Evolutionary conservation across 2,113 vertebrate genomes (phyloP).

Genomic region (Alethe diademata): DNA sequence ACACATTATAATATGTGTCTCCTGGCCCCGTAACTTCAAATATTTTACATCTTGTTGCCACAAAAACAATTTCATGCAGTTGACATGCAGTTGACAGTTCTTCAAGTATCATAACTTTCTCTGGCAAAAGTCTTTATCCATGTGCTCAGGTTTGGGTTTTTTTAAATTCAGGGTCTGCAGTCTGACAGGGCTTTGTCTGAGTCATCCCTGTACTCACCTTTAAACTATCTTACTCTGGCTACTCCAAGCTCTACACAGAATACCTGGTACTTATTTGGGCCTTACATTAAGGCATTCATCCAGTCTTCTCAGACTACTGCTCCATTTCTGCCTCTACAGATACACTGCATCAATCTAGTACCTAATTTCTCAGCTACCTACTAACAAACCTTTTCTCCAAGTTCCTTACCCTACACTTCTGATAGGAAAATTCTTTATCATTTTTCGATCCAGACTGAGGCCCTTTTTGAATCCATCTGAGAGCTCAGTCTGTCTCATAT

Average conservation of each 20-base stretch:
- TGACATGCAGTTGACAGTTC: background rate
- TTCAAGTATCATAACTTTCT: background rate
- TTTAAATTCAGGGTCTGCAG: background rate
- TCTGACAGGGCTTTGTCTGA: background rate
- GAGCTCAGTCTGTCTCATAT: background rate
- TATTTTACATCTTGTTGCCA: background rate
- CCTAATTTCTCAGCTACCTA: background rate
- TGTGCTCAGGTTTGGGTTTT: fast-evolving
- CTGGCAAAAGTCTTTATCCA: background rate
- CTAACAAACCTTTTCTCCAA: background rate
- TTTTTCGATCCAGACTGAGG: background rate
- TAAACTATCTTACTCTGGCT: background rate
- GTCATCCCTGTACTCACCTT: background rate
- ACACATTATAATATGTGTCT: fast-evolving
- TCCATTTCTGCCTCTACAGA: background rate
- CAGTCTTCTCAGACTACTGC: background rate
- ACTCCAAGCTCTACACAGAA: background rate
- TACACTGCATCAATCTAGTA: background rate
- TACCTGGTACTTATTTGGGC: background rate
- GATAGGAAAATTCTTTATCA: background rate
- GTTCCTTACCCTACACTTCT: background rate
- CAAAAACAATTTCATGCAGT: background rate
- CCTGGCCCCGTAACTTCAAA: background rate
- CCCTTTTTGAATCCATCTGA: background rate
- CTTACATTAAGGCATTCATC: background rate